Base-by-base conservation (phyloP, 2,797 vertebrate species). In the Triplophysa bombifrons region DNA sequence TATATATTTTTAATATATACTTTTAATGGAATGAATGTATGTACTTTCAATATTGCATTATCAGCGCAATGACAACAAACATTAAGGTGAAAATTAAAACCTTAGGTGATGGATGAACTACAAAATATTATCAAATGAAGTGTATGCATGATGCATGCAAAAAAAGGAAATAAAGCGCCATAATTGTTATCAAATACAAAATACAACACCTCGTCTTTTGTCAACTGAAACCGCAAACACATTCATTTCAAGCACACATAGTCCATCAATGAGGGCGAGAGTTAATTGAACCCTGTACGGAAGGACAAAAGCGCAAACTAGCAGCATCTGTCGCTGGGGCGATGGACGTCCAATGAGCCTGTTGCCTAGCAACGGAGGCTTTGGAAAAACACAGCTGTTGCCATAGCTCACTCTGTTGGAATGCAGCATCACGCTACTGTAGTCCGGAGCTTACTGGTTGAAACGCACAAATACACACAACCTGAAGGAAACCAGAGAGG, bases 351-450 rank as follows among this genome's bases (percentile, higher is more conserved):
- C 79, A 19, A 71, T 83, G 85, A 92, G 89, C 84, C 86, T 65
- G 85, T 81, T 9, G 74, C 85, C 71, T 78, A 76, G 85, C 79
- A 82, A 83, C 83, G 25, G 60, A 46, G 69, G 77, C 72, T 91
- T 93, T 92, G 89, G 86, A 88, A 86, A 91, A 93, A 92, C 92
- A 92, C 84, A 87, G 82, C 70, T 79, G 82, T 64, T 72, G 84
- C 86, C 84, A 84, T 72, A 74, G 83, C 80, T 81, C 86, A 89
- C 90, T 86, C 84, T 68, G 84, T 6, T 76, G 84, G 88, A 90
- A 90, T 90, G 88, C 50, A 65, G 53, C 85, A 83, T 85, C 85
- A 88, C 85, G 74, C 83, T 1, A n/a, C 74, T 81, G 58, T 16
- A 22, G 73, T 51, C 22, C 38, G 27, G 8, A 17, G 74, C 79